A percentile compares a stretch with the other conserved stretches of the same genome.
These are phyloP conservation scores for Pyxicephalus adspersus DNA, from an alignment of 2,113 vertebrate species.

Conservation along the genomic window DNA sequence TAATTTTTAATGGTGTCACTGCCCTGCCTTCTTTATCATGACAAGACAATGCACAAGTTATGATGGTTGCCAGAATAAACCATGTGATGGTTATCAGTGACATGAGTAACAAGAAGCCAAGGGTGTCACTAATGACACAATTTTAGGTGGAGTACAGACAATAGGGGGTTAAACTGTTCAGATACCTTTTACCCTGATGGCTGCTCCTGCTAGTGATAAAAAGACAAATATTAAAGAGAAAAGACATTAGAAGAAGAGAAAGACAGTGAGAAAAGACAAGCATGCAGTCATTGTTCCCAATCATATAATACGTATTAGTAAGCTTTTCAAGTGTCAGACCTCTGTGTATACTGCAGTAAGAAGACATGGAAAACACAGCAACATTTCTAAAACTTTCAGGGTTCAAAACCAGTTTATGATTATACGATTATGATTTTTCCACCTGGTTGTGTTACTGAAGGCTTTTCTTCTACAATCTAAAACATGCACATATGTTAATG, in stretches of 20 bases:
- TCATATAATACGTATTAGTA: background rate
- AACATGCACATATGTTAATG: too few relatives aligned
- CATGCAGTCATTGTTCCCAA: background rate
- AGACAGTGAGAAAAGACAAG: background rate
- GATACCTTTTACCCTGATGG: slow-evolving; percentile 98
- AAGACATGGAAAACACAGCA: too few relatives aligned
- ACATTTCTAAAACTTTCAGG: too few relatives aligned
- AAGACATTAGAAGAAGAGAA: slow-evolving; percentile 75
- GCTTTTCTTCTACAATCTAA: too few relatives aligned
- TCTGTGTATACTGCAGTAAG: too few relatives aligned
- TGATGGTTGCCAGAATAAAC: slow-evolving; percentile 64
- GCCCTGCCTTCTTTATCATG: slow-evolving; percentile 44
- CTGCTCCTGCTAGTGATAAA: slow-evolving; percentile 95
- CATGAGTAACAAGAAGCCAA: slow-evolving; percentile 71
- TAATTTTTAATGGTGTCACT: background rate
- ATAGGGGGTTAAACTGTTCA: slow-evolving; percentile 75
- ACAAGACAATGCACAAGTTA: slow-evolving; percentile 49
- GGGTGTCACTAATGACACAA: slow-evolving; percentile 68
- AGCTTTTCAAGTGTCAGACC: background rate
- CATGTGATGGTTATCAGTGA: slow-evolving; percentile 65
- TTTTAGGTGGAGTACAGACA: slow-evolving; percentile 74
- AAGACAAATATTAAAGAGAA: slow-evolving; percentile 81
- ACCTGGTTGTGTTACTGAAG: too few relatives aligned
- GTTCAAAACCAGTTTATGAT: too few relatives aligned
- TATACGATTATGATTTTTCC: too few relatives aligned